Evolutionary conservation across 2,113 vertebrate species (phyloP), one percentile per base, ranked within the genome.

Genomic region (Poeciliopsis prolifica): DNA sequence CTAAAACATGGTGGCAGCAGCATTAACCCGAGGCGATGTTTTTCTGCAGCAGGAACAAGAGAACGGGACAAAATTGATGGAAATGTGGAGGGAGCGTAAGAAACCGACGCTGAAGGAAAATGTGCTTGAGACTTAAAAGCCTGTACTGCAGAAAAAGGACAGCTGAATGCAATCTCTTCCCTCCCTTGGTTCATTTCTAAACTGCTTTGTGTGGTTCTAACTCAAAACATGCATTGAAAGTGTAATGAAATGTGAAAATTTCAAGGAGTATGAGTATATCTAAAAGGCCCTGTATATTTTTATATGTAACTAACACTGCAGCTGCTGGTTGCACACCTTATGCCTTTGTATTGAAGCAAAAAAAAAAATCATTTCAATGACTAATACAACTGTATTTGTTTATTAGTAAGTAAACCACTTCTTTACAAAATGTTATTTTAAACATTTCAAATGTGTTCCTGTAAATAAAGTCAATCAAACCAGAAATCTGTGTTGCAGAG

Each of bases 401-500:
- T 37, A 65, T 63, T 22, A 82, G 85, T 40, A 84, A 28, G 37
- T 80, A 13, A 78, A 79, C 70, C 35, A 78, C 6, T 51, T 15
- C n/a, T 54, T 61, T 13, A 61, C 31, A 68, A 48, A 66, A 9
- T 19, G 65, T 64, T 80, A 61, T 82, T 74, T 80, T 76, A 31
- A 78, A 17, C 65, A 65, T 70, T 69, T 4, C 22, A 62, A 54
- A 76, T 72, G 71, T 72, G 24, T 60, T 54, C 12, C 58, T 77
- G 69, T 81, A 61, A 73, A 77, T 77, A 61, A 37, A 81, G 22
- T 75, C 69, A 33, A 17, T 74, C 26, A 44, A 94, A 95, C 28
- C 94, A 92, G 51, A 44, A 8, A 5, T 54, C 93, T 94, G 92
- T 94, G 87, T 85, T 79, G 8, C 87, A 92, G 95, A 95, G 89